Percentiles rank a stretch among this genome's conserved stretches.
Conservation (phyloP, 2,888 invertebrate species). For the Rambutsinella grinnellia region DNA sequence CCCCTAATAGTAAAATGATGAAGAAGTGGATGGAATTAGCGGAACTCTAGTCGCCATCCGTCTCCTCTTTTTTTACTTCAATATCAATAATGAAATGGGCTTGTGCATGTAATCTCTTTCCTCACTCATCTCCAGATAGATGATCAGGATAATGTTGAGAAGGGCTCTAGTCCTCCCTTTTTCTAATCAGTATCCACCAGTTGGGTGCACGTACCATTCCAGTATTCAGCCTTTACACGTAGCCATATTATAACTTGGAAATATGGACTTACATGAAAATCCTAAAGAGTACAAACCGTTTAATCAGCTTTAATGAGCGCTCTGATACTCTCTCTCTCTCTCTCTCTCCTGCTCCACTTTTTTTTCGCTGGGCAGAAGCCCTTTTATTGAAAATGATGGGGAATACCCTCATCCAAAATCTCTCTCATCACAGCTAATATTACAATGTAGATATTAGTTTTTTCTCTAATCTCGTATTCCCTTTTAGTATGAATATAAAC, state of each 20-base stretch:
- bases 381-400: not conserved
- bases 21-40: not conserved
- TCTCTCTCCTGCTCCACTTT: not conserved
- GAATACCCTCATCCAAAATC: not conserved
- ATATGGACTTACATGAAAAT: not conserved
- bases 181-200: not conserved
- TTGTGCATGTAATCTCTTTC: slow-evolving; percentile 45
- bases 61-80: slow-evolving; percentile 25
- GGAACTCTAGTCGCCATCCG: not conserved
- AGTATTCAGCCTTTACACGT: not conserved
- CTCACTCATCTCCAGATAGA: slow-evolving; percentile 16
- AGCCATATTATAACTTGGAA: not conserved
- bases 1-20: not conserved
- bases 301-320: not conserved
- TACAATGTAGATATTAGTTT: not conserved
- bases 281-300: not conserved
- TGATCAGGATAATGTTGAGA: slow-evolving; percentile 28
- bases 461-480: too few species aligned
- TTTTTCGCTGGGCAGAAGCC: not conserved
- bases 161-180: slow-evolving; percentile 5
- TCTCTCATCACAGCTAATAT: not conserved
- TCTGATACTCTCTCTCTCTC: too few species aligned
- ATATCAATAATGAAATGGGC: slow-evolving; percentile 37
- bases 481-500: too few species aligned
- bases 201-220: not conserved